Conservation (phyloP, 2,113 vertebrate species). For the Ceratotherium simum region DNA sequence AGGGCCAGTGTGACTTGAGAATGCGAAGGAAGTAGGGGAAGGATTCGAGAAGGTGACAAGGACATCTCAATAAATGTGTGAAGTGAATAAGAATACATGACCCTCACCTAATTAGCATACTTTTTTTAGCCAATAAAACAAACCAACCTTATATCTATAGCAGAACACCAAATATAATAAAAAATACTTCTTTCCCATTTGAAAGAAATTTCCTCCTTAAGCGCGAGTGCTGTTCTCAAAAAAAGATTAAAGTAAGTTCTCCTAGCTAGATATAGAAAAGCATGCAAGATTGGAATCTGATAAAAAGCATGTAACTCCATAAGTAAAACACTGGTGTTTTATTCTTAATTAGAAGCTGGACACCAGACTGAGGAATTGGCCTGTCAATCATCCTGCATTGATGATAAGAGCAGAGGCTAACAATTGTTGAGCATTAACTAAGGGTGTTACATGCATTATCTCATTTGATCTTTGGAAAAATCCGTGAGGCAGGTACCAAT, state of each 20-base stretch:
- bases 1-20: neutral
- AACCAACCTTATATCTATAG: neutral
- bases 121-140: constrained; percentile 1
- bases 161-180: constrained; percentile 15
- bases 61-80: neutral
- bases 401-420: neutral
- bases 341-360: constrained; percentile 9
- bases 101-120: neutral
- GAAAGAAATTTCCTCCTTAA: constrained; percentile 4
- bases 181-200: neutral
- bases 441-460: neutral
- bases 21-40: neutral
- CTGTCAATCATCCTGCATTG: neutral
- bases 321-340: neutral
- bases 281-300: neutral
- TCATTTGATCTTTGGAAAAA: neutral
- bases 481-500: neutral
- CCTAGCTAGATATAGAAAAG: neutral
- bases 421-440: neutral
- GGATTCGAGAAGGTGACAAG: neutral
- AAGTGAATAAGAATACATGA: neutral
- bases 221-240: neutral
- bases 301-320: neutral
- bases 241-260: neutral
- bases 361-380: neutral